A percentile compares a stretch with the other conserved stretches of the same genome.
Conservation (phyloP, 2,888 invertebrate genomes). For the Drosophila villosipedis region DNA sequence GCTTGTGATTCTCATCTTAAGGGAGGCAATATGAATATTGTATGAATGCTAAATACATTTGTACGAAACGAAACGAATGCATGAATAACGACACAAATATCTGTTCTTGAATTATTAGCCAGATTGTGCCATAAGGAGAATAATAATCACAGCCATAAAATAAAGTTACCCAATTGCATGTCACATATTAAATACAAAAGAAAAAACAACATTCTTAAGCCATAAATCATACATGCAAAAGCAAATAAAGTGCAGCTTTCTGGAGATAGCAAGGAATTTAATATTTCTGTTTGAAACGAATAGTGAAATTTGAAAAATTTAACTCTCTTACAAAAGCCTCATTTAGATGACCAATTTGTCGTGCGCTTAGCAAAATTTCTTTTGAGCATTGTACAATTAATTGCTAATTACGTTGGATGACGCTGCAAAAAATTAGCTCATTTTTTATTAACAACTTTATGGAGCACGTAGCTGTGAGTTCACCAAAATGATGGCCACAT, state of each 20-base stretch:
- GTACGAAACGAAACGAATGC: constrained; percentile 12
- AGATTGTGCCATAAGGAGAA: neutral
- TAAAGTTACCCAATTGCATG: constrained; percentile 5
- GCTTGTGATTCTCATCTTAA: constrained; percentile 25
- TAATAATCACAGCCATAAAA: neutral
- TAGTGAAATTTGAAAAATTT: neutral
- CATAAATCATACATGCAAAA: neutral
- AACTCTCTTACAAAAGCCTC: neutral
- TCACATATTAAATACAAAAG: neutral
- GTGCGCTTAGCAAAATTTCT: neutral
- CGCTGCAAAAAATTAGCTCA: constrained; percentile 13
- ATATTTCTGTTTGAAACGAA: neutral
- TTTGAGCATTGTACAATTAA: constrained; percentile 36
- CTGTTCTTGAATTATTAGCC: constrained; percentile 8
- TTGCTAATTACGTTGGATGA: constrained; percentile 39
- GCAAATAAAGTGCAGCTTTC: neutral
- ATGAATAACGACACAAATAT: constrained; percentile 15
- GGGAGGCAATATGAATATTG: constrained; percentile 19
- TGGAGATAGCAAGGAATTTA: neutral
- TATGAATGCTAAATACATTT: constrained; percentile 33
- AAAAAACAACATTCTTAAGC: too few relatives aligned
- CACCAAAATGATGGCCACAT: constrained; percentile 27
- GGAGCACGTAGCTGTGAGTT: constrained; percentile 46
- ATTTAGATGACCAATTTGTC: neutral
- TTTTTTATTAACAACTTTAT: constrained; percentile 17